Base-by-base conservation (phyloP, 2,888 invertebrate species). In the Plebejus argus region DNA sequence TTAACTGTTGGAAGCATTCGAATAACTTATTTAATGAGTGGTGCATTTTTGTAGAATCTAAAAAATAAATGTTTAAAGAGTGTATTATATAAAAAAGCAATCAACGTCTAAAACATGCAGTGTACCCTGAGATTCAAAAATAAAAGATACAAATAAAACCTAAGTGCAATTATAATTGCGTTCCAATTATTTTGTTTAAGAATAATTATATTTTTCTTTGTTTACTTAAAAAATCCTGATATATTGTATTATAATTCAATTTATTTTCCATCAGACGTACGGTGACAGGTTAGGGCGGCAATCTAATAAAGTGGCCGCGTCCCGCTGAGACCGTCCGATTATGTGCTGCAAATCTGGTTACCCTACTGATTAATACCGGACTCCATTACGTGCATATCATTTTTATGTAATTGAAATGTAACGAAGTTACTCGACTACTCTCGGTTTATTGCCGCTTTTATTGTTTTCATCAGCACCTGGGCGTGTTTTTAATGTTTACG, bases 301-400 rank as follows among this genome's bases (percentile, higher is more conserved):
- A 93, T 93, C 91, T 92, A 93, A 93, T 93, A 92, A 92, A 88
- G 83, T 87, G 89, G 85, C 88, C 86, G 88, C 88, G 80, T 89
- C 92, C 92, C 89, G 91, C 91, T 87, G 92, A 86, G 92, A 89
- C 90, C 85, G 88, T 90, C 91, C 91, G 90, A 90, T 92, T 91
- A 92, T 88, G 87, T 86, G 86, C 85, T 85, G 85, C 83, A 88
- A 93, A 93, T 90, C 91, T 91, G 88, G 93, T 93, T 93, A 93
- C 92, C 90, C 90, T 90, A 89, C 91, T 92, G 92, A 93, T 93
- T 92, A 93, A 92, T 91, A 91, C 87, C 88, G 86, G 88, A 85
- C 85, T 85, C 83, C 83, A 84, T 83, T 85, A 84, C 81, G 81
- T 81, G 82, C 79, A 80, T 86, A 87, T 86, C 86, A 81, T 81